These are phyloP conservation scores for Phasianus colchicus DNA, from an alignment of 2,113 vertebrate genomes.

Conservation along the genomic window DNA sequence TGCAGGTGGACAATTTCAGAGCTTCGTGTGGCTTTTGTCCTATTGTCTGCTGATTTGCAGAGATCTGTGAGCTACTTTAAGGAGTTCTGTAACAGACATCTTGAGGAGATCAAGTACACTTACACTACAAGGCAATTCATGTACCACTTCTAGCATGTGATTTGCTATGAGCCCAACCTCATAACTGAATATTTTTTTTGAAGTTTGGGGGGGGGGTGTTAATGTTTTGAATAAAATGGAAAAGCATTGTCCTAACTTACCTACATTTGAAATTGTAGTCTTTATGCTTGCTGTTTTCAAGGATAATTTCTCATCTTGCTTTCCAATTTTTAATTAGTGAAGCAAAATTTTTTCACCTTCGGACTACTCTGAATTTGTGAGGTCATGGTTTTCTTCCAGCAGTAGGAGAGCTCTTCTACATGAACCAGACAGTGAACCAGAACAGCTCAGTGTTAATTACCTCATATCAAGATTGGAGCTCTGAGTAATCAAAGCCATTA, in stretches of 20 bases:
- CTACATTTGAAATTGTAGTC: not conserved
- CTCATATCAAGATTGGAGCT: not conserved
- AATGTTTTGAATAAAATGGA: not conserved
- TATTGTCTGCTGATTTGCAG: not conserved
- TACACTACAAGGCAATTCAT: not conserved
- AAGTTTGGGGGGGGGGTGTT: fast-evolving
- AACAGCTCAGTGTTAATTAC: not conserved
- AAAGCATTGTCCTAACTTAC: not conserved
- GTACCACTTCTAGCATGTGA: not conserved
- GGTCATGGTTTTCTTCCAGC: not conserved
- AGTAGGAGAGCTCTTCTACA: not conserved
- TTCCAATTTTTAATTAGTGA: not conserved
- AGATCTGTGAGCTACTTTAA: not conserved
- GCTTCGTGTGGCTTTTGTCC: not conserved
- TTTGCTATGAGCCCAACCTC: not conserved
- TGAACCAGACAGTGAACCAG: not conserved
- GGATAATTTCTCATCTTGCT: not conserved
- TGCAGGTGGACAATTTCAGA: not conserved
- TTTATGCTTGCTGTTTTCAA: not conserved
- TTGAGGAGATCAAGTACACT: not conserved
- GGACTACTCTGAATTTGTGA: not conserved
- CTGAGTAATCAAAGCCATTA: constrained; percentile 9
- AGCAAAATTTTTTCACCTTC: not conserved
- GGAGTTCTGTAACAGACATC: not conserved
- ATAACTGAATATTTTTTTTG: not conserved